A percentile compares a stretch with the other conserved stretches of the same genome.
These are phyloP conservation scores for Tillus elongatus DNA, from an alignment of 2,888 invertebrate species.

Conservation along the genomic window DNA sequence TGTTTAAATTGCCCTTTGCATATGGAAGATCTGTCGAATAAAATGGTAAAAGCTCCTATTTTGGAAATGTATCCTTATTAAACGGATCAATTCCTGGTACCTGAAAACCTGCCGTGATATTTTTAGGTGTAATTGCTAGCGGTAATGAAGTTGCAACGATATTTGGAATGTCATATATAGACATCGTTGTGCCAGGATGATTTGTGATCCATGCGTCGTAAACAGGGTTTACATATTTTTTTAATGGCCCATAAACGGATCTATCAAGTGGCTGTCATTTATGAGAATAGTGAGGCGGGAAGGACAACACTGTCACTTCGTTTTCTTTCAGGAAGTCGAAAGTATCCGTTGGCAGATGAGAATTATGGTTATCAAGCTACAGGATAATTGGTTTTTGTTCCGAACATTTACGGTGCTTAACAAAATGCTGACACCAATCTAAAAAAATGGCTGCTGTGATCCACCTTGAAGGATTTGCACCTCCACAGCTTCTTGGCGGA, in stretches of 20 bases:
- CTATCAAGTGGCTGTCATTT: slow-evolving; percentile 14
- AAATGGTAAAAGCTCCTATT: too few species aligned
- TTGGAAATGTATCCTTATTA: too few species aligned
- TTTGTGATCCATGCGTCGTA: slow-evolving; percentile 10
- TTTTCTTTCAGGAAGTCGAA: slow-evolving; percentile 16
- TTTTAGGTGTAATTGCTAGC: too few species aligned
- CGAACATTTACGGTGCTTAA: slow-evolving; percentile 12
- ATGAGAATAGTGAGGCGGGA: slow-evolving; percentile 19
- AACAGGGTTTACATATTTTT: slow-evolving; percentile 9
- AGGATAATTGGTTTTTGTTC: slow-evolving; percentile 13
- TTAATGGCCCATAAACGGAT: slow-evolving; percentile 12
- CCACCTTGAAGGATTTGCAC: slow-evolving; percentile 20
- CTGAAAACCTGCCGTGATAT: too few species aligned
- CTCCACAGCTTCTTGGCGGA: slow-evolving; percentile 17
- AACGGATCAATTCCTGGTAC: too few species aligned
- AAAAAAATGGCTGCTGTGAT: slow-evolving; percentile 18
- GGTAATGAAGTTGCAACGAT: too few species aligned
- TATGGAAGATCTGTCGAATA: too few species aligned
- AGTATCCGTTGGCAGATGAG: slow-evolving; percentile 12
- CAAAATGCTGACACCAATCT: slow-evolving; percentile 17
- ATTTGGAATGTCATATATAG: too few species aligned
- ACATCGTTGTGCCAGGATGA: slow-evolving; percentile 11
- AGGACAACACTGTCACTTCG: slow-evolving; percentile 13
- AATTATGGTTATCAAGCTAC: slow-evolving; percentile 14
- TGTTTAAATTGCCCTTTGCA: too few species aligned